A percentile compares a stretch with the other conserved stretches of the same genome.
Conservation (phyloP, 2,888 invertebrate species). For the Ormyrus rosae region DNA sequence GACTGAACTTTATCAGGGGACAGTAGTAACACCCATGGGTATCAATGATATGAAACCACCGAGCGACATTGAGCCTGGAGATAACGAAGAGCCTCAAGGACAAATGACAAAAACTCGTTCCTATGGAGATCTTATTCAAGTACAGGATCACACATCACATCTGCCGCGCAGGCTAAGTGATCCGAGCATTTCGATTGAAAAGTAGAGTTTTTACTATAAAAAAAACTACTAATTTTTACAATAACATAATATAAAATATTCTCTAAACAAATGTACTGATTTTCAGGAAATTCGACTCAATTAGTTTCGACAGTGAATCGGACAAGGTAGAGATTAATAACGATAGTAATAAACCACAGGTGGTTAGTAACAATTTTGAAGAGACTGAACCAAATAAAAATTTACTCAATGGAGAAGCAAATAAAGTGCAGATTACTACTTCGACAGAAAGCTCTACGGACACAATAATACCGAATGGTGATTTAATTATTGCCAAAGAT, state of each 20-base stretch:
- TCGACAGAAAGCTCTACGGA: conserved; percentile 79
- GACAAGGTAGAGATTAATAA: conserved; percentile 65
- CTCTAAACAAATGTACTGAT: background rate
- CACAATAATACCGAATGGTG: conserved; percentile 76
- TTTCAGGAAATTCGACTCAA: conserved; percentile 72
- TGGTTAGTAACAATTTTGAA: conserved; percentile 54
- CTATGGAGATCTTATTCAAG: conserved; percentile 87
- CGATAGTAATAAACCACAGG: conserved; percentile 60
- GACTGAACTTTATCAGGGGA: conserved; percentile 89
- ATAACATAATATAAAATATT: background rate
- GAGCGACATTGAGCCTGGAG: conserved; percentile 69
- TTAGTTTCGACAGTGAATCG: conserved; percentile 69
- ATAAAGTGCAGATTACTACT: conserved; percentile 69
- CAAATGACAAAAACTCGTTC: conserved; percentile 90
- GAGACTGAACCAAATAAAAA: conserved; percentile 63
- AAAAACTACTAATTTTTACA: background rate
- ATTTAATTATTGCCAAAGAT: conserved; percentile 61
- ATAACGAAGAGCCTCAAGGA: conserved; percentile 74
- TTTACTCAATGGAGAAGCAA: conserved; percentile 64
- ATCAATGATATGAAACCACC: conserved; percentile 63
- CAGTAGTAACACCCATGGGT: conserved; percentile 72
- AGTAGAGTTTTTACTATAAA: conserved; percentile 76
- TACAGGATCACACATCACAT: conserved; percentile 79
- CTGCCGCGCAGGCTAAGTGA: conserved; percentile 88
- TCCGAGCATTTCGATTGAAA: conserved; percentile 87